Evolutionary conservation across 2,888 invertebrate species (phyloP).

Genomic region (Prenolepis imparis): DNA sequence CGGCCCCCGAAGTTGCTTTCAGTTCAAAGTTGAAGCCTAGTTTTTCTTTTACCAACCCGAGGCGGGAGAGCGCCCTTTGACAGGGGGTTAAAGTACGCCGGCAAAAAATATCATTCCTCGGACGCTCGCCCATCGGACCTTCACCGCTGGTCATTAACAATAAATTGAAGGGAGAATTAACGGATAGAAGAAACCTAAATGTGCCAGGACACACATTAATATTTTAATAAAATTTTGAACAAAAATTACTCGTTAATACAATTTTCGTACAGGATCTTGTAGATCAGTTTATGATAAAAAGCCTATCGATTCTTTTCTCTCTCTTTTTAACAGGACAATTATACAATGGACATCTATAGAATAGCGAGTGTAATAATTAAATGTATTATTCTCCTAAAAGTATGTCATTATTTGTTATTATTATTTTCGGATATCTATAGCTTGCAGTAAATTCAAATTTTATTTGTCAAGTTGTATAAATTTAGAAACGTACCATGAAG

Average conservation of each 20-base stretch:
- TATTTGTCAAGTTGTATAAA: not conserved
- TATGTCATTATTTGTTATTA: constrained; percentile 1
- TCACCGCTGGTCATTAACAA: constrained; percentile 23
- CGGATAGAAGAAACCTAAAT: not conserved
- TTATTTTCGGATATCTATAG: not conserved
- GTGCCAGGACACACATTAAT: not conserved
- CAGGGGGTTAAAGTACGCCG: constrained; percentile 21
- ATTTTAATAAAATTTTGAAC: not conserved
- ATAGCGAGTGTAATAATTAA: not conserved
- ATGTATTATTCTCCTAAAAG: constrained; percentile 21
- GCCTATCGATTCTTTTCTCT: not conserved
- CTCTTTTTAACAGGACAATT: not conserved
- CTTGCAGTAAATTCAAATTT: not conserved
- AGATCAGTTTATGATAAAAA: not conserved
- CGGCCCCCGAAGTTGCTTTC: constrained; percentile 31
- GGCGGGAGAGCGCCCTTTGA: constrained; percentile 37
- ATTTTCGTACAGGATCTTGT: not conserved
- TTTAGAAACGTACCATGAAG: not conserved
- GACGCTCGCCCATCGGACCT: not conserved
- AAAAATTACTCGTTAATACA: not conserved
- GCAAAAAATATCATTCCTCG: constrained; percentile 32
- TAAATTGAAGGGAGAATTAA: constrained; percentile 20
- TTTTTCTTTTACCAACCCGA: constrained; percentile 48
- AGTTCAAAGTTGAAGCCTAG: constrained; percentile 52
- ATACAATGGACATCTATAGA: not conserved